Evolutionary conservation across 2,797 vertebrate genomes (phyloP).

Genomic region (Pelochelys cantorii): DNA sequence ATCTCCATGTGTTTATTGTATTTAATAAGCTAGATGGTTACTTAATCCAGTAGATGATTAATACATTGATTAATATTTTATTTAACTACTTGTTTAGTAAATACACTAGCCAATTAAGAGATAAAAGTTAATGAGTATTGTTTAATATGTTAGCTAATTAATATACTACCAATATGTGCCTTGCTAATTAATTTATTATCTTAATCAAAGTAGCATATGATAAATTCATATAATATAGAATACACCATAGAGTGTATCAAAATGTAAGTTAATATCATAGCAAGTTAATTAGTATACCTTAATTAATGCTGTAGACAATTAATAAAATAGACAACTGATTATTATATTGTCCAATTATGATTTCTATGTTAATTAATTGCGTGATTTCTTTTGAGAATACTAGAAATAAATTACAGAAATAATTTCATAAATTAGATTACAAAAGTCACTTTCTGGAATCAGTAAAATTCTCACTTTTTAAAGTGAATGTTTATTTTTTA

Average conservation of each 20-base stretch:
- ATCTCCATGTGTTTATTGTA: background rate
- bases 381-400: background rate
- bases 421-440: background rate
- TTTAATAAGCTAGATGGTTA: background rate
- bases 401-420: background rate
- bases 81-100: background rate
- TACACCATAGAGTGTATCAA: background rate
- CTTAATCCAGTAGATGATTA: background rate
- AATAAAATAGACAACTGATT: background rate
- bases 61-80: background rate
- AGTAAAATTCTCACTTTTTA: background rate
- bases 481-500: background rate
- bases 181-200: background rate
- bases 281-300: background rate
- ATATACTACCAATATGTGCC: background rate
- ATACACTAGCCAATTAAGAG: background rate
- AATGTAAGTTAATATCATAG: background rate
- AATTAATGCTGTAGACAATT: background rate
- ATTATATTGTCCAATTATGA: background rate
- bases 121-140: background rate
- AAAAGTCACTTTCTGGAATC: background rate
- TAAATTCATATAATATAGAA: background rate
- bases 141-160: background rate
- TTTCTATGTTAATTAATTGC: background rate
- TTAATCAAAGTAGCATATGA: background rate